Conservation (phyloP, 2,113 vertebrate species). For the Thamnophis sirtalis region DNA sequence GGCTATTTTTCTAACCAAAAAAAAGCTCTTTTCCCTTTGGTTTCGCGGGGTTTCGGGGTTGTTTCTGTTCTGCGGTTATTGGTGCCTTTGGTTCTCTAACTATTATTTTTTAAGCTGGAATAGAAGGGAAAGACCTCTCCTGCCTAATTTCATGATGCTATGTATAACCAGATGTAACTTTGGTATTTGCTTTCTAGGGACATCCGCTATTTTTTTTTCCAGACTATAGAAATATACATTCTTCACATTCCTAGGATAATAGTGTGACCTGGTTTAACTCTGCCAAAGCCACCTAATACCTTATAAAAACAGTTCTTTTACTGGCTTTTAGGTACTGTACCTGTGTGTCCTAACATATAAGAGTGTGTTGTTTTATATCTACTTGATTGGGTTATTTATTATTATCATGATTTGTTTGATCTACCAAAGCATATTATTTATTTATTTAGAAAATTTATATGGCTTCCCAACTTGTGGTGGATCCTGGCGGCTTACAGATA, state of each 20-base stretch:
- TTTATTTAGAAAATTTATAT: neutral
- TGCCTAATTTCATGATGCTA: neutral
- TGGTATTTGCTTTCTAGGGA: neutral
- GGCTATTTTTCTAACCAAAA: neutral
- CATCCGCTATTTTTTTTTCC: neutral
- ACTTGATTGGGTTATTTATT: neutral
- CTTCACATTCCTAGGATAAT: neutral
- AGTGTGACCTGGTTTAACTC: neutral
- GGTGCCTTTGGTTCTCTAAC: neutral
- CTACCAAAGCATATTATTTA: neutral
- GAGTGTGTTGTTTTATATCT: neutral
- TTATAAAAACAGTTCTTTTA: constrained; percentile 30
- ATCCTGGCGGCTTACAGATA: neutral
- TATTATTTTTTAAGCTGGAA: constrained; percentile 9
- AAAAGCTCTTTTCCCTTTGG: neutral
- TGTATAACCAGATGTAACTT: neutral
- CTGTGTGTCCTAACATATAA: neutral
- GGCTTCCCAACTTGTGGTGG: neutral
- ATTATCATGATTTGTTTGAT: neutral
- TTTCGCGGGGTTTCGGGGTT: neutral
- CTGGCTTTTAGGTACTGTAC: constrained; percentile 11
- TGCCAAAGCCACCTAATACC: constrained; percentile 34
- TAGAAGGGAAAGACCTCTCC: constrained; percentile 13
- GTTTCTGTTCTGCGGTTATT: constrained; percentile 19
- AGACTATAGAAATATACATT: neutral